phyloP scores from a whole-genome alignment of 2,113 vertebrate species.

The Dryoscopus gambensis region DNA sequence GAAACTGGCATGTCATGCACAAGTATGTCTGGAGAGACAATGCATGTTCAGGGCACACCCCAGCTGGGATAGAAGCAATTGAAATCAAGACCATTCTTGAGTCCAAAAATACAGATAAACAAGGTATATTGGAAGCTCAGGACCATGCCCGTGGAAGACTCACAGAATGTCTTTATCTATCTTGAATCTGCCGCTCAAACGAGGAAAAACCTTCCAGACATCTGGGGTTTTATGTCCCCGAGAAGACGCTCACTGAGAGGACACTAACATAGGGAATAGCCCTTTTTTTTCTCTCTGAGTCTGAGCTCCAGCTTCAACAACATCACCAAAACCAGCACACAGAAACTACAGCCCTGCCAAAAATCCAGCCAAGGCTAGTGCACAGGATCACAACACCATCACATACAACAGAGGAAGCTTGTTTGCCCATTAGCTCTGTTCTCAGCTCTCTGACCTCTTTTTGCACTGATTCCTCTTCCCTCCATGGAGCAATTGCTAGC shows the following conservation, averaged over 20 bases:
- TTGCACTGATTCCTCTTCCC: background rate
- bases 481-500: background rate
- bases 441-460: background rate
- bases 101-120: background rate
- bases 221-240: fast-evolving
- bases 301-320: background rate
- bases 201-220: background rate
- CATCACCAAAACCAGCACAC: background rate
- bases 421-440: background rate
- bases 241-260: background rate
- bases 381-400: background rate
- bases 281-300: background rate
- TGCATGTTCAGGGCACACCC: background rate
- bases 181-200: background rate
- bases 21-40: background rate
- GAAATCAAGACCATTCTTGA: background rate
- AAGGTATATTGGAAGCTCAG: background rate
- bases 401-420: background rate
- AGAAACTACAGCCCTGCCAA: background rate
- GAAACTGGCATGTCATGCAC: background rate
- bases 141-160: background rate
- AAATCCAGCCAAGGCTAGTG: background rate
- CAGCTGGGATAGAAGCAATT: background rate
- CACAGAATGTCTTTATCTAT: background rate
- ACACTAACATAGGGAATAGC: background rate